These are phyloP conservation scores for Leptopilina clavipes DNA, from an alignment of 1,140 invertebrate genomes.

Conservation along the genomic window DNA sequence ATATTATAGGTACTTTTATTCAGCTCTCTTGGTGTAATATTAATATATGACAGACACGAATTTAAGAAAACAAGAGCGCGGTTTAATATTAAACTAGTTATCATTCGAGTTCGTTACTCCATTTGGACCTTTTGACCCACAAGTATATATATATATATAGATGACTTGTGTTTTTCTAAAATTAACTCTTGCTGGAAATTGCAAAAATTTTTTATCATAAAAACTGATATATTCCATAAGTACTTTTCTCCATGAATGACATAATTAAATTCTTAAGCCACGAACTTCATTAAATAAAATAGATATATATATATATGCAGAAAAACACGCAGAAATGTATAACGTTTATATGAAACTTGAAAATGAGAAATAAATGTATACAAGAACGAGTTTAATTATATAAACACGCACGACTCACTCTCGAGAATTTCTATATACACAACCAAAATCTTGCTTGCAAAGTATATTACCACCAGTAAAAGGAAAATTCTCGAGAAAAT, in stretches of 20 bases:
- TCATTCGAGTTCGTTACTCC: constrained; percentile 58
- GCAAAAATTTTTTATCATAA: neutral
- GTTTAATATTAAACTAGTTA: constrained; percentile 48
- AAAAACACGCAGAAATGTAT: neutral
- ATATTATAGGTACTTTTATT: too few relatives aligned
- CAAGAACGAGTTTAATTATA: constrained; percentile 13
- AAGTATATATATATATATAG: too few relatives aligned
- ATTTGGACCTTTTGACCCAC: constrained; percentile 55
- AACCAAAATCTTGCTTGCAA: neutral
- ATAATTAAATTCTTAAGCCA: constrained; percentile 1
- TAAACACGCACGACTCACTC: constrained; percentile 16
- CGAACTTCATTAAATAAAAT: neutral
- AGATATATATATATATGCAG: neutral
- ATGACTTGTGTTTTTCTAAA: neutral
- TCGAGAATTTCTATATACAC: constrained; percentile 7
- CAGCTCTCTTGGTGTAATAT: too few relatives aligned
- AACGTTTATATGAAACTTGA: neutral
- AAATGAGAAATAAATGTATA: neutral
- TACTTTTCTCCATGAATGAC: neutral
- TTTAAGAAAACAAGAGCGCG: too few relatives aligned
- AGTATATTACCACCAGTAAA: neutral
- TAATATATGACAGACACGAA: too few relatives aligned
- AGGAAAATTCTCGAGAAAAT: neutral
- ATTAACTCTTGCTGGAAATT: constrained; percentile 1
- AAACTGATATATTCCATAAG: neutral